These are phyloP conservation scores for Anastatus disparis DNA, from an alignment of 1,140 invertebrate genomes.

Conservation along the genomic window DNA sequence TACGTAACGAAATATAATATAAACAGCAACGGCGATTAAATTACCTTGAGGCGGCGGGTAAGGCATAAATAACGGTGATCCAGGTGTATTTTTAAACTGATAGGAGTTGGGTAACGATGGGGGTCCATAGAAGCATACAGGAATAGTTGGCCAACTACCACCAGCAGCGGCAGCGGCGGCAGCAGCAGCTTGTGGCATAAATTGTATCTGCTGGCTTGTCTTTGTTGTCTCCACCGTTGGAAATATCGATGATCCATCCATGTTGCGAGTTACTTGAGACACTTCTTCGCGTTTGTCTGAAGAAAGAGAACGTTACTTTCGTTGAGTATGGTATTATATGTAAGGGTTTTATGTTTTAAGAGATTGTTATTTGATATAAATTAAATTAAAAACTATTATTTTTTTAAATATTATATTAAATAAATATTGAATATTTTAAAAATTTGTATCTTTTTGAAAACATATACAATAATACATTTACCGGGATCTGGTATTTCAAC, in stretches of 20 bases:
- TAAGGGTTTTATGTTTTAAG: too few species aligned
- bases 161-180: too few species aligned
- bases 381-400: too few species aligned
- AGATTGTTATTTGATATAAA: too few species aligned
- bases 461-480: too few species aligned
- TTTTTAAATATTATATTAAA: too few species aligned
- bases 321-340: too few species aligned
- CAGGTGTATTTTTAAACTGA: neutral
- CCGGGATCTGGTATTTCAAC: too few species aligned
- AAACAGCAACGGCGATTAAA: neutral
- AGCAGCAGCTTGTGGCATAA: constrained; percentile 39
- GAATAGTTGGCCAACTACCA: constrained; percentile 18
- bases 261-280: constrained; percentile 20
- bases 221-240: constrained; percentile 34
- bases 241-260: constrained; percentile 7
- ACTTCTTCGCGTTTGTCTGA: neutral
- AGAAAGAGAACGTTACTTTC: neutral
- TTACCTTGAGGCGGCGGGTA: constrained; percentile 7
- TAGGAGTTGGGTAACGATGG: constrained; percentile 18
- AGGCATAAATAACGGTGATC: constrained; percentile 5
- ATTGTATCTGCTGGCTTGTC: constrained; percentile 38
- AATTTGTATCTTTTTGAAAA: too few species aligned
- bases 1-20: too few species aligned
- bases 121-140: constrained; percentile 36
- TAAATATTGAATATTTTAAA: too few species aligned